Conservation (phyloP, 2,113 vertebrate species). For the Pteronura brasiliensis region DNA sequence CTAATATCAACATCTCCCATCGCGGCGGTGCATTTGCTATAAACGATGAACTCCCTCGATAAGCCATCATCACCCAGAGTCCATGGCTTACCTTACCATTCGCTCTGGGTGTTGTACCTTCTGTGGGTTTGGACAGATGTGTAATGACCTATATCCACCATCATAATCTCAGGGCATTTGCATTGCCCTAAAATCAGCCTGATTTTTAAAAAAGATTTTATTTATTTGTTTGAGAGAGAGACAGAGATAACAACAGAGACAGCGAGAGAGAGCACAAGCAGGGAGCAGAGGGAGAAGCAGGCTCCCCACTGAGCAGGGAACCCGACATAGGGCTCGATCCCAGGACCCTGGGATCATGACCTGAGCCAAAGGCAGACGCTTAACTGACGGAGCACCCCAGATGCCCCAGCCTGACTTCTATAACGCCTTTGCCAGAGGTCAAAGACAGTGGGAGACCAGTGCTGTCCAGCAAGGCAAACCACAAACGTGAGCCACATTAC, state of each 20-base stretch:
- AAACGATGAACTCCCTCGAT: neutral
- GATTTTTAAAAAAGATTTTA: neutral
- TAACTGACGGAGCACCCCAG: too few species aligned
- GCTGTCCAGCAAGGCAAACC: neutral
- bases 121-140: neutral
- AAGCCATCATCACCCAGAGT: too few species aligned
- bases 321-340: too few species aligned
- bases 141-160: neutral
- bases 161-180: neutral
- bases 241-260: too few species aligned
- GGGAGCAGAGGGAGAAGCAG: too few species aligned
- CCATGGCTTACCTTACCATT: neutral
- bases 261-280: too few species aligned
- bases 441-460: neutral
- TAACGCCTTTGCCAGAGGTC: neutral
- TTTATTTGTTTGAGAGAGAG: too few species aligned
- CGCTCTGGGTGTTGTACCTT: neutral
- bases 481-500: neutral
- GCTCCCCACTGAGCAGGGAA: too few species aligned
- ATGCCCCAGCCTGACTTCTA: neutral
- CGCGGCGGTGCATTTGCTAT: rapidly evolving
- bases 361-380: too few species aligned
- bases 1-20: neutral
- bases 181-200: neutral
- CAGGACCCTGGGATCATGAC: too few species aligned